Evolutionary conservation across 2,797 vertebrate species (phyloP).

Genomic region (Pteropus rufus): DNA sequence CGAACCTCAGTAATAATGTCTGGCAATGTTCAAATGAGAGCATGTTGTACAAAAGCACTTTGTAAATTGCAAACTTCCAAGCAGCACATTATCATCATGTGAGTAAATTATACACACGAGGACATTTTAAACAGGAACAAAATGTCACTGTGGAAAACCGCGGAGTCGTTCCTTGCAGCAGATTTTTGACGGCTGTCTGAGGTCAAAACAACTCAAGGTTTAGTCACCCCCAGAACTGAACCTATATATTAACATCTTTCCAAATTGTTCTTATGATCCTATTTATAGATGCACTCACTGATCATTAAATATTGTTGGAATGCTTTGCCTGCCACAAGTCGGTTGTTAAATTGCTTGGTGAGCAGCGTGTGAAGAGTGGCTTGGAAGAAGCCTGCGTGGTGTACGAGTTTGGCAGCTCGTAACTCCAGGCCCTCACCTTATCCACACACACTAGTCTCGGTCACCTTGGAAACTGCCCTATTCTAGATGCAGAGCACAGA

Average conservation of each 20-base stretch:
- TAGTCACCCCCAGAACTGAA: conserved; percentile 34
- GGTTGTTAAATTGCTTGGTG: conserved; percentile 40
- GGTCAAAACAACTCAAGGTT: conserved; percentile 63
- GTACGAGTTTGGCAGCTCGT: conserved; percentile 51
- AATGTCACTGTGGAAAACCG: background rate
- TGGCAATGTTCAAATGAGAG: background rate
- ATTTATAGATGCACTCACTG: conserved; percentile 57
- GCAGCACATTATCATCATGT: conserved; percentile 53
- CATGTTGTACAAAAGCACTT: background rate
- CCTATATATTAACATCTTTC: conserved; percentile 56
- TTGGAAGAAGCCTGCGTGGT: conserved; percentile 15
- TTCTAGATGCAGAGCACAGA: conserved; percentile 60
- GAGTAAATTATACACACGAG: conserved; percentile 63
- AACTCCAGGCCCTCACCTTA: conserved; percentile 55
- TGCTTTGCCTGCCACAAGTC: background rate
- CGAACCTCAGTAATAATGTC: background rate
- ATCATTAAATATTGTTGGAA: conserved; percentile 53
- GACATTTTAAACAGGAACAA: background rate
- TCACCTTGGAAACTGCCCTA: conserved; percentile 70
- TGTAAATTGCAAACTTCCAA: conserved; percentile 44
- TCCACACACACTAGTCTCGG: background rate
- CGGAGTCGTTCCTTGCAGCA: background rate
- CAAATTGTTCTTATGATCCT: conserved; percentile 18
- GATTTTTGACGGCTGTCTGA: conserved; percentile 50
- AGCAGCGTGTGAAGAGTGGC: background rate